Evolutionary conservation across 2,113 vertebrate species (phyloP).

Genomic region (Salminus brasiliensis): DNA sequence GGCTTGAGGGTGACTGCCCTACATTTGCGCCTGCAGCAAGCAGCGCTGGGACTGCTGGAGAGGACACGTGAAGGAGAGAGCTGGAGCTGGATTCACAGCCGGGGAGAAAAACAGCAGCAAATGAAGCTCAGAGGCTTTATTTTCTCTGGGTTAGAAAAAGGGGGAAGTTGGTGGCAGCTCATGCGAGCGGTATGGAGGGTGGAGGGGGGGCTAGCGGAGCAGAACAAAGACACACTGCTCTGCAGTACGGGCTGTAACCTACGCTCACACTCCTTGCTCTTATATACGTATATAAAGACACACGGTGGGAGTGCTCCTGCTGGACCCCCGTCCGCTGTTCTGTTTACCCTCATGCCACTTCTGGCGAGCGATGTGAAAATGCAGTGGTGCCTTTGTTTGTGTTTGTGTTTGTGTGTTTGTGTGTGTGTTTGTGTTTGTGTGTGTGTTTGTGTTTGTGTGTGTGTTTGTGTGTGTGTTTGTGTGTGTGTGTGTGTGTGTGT

Average conservation of each 20-base stretch:
- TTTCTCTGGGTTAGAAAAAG: neutral
- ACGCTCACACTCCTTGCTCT: neutral
- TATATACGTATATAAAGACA: neutral
- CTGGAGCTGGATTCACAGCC: too few species aligned
- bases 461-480: neutral
- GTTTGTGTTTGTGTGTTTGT: too few species aligned
- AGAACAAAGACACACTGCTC: conserved; percentile 57
- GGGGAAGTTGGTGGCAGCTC: conserved; percentile 28
- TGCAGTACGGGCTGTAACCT: neutral
- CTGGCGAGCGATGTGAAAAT: neutral
- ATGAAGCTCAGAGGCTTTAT: neutral
- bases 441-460: too few species aligned
- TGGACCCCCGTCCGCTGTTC: neutral
- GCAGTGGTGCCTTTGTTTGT: neutral
- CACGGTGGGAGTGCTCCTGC: neutral
- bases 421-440: too few species aligned
- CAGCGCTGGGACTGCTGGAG: conserved; percentile 16
- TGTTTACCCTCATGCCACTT: neutral
- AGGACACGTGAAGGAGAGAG: conserved; percentile 44
- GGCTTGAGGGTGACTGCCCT: conserved; percentile 35
- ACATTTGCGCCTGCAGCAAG: conserved; percentile 39
- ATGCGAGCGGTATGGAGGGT: neutral
- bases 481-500: neutral
- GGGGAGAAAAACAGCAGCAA: neutral
- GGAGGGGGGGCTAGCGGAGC: conserved; percentile 8